Percentiles rank a stretch among this genome's conserved stretches.
phyloP scores from a whole-genome alignment of 2,888 invertebrate genomes.

The Strigamia maritima region DNA sequence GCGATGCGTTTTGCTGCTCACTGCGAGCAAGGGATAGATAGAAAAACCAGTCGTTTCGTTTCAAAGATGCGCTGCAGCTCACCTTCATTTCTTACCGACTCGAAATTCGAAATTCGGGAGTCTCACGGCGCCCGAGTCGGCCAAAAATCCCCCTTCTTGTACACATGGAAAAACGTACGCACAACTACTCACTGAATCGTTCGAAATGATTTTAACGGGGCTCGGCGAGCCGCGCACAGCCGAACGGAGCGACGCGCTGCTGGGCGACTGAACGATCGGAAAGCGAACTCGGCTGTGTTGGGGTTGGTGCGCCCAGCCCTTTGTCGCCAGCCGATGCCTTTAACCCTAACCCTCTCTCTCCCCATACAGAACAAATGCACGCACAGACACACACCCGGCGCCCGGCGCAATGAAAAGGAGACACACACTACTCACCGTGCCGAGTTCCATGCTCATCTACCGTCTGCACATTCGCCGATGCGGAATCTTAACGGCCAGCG shows the following conservation, averaged over 20 bases:
- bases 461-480: background rate
- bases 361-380: conserved; percentile 24
- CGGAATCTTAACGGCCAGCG: background rate
- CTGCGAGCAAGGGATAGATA: background rate
- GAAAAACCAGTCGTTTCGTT: background rate
- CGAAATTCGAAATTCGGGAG: background rate
- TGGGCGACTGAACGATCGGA: conserved; percentile 22
- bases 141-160: background rate
- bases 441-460: background rate
- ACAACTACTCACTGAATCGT: background rate
- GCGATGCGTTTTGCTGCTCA: background rate
- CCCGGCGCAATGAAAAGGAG: conserved; percentile 8
- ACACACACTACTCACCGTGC: conserved; percentile 23
- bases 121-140: background rate
- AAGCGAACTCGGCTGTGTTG: conserved; percentile 1
- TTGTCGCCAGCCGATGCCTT: conserved; percentile 26
- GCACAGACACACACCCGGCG: conserved; percentile 22
- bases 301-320: conserved; percentile 22
- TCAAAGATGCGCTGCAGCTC: background rate
- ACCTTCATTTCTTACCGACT: conserved; percentile 6
- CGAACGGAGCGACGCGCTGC: background rate
- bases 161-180: background rate
- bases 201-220: background rate
- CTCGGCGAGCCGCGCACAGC: background rate
- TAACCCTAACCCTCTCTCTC: conserved; percentile 26